Evolutionary conservation across 2,888 invertebrate genomes (phyloP).

Genomic region (Mythimna impura): DNA sequence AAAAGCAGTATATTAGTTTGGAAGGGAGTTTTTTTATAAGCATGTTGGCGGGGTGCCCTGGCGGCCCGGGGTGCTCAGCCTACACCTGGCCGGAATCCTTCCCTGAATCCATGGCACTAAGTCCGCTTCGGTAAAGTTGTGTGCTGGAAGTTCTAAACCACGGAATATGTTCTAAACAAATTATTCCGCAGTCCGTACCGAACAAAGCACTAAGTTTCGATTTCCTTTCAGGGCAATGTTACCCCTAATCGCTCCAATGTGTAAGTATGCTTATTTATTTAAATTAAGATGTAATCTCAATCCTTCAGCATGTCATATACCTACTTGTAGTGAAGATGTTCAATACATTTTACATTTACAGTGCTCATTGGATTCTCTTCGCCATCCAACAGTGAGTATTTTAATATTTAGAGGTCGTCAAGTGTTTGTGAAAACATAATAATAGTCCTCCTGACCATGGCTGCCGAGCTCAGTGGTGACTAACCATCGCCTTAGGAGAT

Average conservation of each 20-base stretch:
- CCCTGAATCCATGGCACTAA: not conserved
- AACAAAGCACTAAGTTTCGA: not conserved
- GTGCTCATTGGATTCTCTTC: conserved; percentile 26
- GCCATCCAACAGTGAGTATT: conserved; percentile 24
- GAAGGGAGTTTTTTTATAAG: not conserved
- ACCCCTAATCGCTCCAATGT: not conserved
- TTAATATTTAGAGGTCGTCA: not conserved
- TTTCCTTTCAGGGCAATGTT: not conserved
- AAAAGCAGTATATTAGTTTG: not conserved
- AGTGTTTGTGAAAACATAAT: too few species aligned
- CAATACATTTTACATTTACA: conserved; percentile 15
- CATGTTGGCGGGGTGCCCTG: not conserved
- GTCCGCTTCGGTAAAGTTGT: not conserved
- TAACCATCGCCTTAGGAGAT: too few species aligned
- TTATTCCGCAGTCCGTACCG: not conserved
- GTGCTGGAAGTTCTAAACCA: not conserved
- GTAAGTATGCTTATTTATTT: not conserved
- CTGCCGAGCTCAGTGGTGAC: too few species aligned
- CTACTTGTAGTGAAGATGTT: not conserved
- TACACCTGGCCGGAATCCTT: not conserved
- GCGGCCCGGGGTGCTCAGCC: too few species aligned
- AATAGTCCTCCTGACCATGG: too few species aligned
- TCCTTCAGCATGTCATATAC: not conserved
- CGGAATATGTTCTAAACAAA: not conserved
- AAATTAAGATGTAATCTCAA: not conserved